Conservation (phyloP, 2,888 invertebrate species). For the Bhutanitis thaidina region DNA sequence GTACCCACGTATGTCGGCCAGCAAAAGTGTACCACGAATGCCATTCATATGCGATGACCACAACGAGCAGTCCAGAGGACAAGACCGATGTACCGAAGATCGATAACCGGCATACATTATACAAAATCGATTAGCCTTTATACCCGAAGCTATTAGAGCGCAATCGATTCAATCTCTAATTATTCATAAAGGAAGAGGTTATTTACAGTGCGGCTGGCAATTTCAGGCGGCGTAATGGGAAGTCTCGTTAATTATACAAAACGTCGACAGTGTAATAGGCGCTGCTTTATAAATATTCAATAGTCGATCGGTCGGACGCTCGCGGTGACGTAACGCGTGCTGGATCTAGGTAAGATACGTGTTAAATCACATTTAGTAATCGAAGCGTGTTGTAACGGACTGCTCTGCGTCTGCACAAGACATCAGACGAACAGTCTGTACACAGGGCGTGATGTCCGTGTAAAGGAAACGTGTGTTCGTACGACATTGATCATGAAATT, state of each 20-base stretch:
- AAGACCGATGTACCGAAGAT: neutral
- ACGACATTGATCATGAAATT: too few relatives aligned
- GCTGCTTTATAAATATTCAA: constrained; percentile 60
- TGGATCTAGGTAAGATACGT: too few relatives aligned
- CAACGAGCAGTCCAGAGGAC: too few relatives aligned
- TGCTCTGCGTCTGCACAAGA: too few relatives aligned
- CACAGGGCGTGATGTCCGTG: too few relatives aligned
- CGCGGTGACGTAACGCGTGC: constrained; percentile 1
- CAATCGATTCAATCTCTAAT: constrained; percentile 35
- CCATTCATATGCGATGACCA: too few relatives aligned
- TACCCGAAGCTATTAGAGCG: constrained; percentile 8
- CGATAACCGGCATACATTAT: neutral
- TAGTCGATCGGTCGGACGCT: constrained; percentile 16
- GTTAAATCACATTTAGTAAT: too few relatives aligned
- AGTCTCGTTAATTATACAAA: constrained; percentile 70
- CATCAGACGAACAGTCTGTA: too few relatives aligned
- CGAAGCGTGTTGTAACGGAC: too few relatives aligned
- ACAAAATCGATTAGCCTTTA: constrained; percentile 11
- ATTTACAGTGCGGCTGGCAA: constrained; percentile 48
- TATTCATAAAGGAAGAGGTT: constrained; percentile 49
- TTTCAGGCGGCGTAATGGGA: constrained; percentile 48
- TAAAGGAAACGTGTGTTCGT: too few relatives aligned
- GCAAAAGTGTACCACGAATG: too few relatives aligned
- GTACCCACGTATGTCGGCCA: too few relatives aligned
- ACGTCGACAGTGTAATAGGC: constrained; percentile 68